Evolutionary conservation across 2,888 invertebrate genomes (phyloP).

Genomic region (Orthosia gothica): DNA sequence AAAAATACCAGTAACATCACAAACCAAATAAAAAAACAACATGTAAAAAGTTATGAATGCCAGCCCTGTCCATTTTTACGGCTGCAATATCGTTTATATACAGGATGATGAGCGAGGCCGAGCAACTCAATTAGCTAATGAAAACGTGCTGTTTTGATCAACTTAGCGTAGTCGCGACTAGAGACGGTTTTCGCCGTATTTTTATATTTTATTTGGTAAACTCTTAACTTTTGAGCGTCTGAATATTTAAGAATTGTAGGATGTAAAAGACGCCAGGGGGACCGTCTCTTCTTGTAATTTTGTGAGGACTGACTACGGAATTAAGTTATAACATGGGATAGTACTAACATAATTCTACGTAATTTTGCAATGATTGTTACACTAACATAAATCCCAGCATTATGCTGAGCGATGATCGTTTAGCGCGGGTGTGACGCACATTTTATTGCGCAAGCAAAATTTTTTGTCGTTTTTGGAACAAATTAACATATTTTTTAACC

Average conservation of each 20-base stretch:
- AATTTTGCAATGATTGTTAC: too few relatives aligned
- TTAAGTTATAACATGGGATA: not conserved
- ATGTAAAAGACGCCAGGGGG: not conserved
- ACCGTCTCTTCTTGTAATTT: not conserved
- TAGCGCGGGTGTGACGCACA: not conserved
- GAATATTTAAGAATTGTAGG: conserved; percentile 52
- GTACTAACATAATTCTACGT: not conserved
- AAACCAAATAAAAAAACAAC: conserved; percentile 7
- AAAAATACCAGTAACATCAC: too few relatives aligned
- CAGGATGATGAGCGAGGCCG: conserved; percentile 75
- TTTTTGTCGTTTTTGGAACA: not conserved
- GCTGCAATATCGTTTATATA: conserved; percentile 79
- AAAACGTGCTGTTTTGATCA: conserved; percentile 84
- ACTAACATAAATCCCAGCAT: not conserved
- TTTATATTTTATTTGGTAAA: conserved; percentile 56
- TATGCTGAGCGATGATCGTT: not conserved
- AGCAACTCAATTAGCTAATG: conserved; percentile 89
- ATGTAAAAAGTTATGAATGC: conserved; percentile 38
- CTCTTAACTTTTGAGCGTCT: conserved; percentile 50
- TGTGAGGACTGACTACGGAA: not conserved
- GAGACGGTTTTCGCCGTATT: conserved; percentile 61
- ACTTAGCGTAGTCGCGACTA: conserved; percentile 72
- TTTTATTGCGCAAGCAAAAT: not conserved
- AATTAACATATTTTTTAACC: not conserved
- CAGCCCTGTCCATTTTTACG: conserved; percentile 77